Percentiles rank a stretch among this genome's conserved stretches.
These are phyloP conservation scores for Beris chalybata DNA, from an alignment of 2,888 invertebrate species.

Conservation along the genomic window DNA sequence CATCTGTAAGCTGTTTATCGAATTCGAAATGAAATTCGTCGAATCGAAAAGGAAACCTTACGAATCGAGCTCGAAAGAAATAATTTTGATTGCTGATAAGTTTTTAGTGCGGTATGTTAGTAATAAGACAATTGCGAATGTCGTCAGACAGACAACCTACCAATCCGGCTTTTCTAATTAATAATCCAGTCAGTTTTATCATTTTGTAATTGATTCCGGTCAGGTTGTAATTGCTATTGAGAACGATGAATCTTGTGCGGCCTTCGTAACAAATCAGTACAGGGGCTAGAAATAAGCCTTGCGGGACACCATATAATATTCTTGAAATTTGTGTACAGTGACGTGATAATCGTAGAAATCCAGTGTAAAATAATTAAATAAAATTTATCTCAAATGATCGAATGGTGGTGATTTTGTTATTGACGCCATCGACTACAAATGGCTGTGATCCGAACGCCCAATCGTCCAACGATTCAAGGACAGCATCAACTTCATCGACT, in stretches of 20 bases:
- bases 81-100: slow-evolving; percentile 24
- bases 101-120: slow-evolving; percentile 23
- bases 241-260: too few relatives aligned
- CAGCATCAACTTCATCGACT: slow-evolving; percentile 49
- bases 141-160: slow-evolving; percentile 10
- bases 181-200: too few relatives aligned
- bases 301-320: too few relatives aligned
- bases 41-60: slow-evolving; percentile 16
- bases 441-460: slow-evolving; percentile 46
- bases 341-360: neutral
- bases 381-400: slow-evolving; percentile 53
- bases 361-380: neutral
- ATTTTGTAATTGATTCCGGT: too few relatives aligned
- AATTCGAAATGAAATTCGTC: slow-evolving; percentile 24
- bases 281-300: too few relatives aligned
- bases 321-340: too few relatives aligned
- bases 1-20: slow-evolving; percentile 26
- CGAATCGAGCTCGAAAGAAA: slow-evolving; percentile 8
- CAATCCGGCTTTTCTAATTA: too few relatives aligned
- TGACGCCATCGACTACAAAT: slow-evolving; percentile 53
- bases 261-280: too few relatives aligned
- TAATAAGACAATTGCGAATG: slow-evolving; percentile 24
- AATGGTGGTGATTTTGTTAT: slow-evolving; percentile 58
- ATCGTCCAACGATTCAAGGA: slow-evolving; percentile 6
- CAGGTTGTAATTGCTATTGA: too few relatives aligned